Evolutionary conservation across 2,797 vertebrate genomes (phyloP), one percentile per base, ranked within the genome.

Genomic region (Notoglanidium macrostoma): DNA sequence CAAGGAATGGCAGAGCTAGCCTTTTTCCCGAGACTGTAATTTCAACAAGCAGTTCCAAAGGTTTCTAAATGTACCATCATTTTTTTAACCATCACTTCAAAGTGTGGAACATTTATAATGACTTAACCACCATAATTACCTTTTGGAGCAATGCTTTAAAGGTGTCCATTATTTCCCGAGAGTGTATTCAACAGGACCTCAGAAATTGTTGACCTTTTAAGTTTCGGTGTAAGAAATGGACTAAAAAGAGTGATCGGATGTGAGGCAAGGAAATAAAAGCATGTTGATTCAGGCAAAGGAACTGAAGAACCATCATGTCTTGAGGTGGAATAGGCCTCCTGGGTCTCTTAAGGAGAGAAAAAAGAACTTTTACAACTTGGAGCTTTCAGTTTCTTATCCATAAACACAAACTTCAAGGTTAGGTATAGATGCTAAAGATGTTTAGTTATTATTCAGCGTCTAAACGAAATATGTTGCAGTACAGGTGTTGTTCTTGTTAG

Each of bases 401-500:
- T 17, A 35, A 61, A 44, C 21, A 26, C 55, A 59, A 14, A 6
- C 19, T 4, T 79, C 55, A 44, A 35, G 55, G 23, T 61, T 63
- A 57, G 59, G 23, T 21, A n/a, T 8, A 46, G 35, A 7, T 81
- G 40, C 12, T 3, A 4, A 61, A 44, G 23, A 21, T 57, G 5
- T 77, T 19, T 21, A 23, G 76, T 79, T 46, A n/a, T n/a, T 65
- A 29, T 51, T 19, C 59, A 44, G n/a, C 10, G 17, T 54, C 1
- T 32, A n/a, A 44, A 9, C 6, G 23, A 63, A 79, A 86, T 21
- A 29, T 79, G 35, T 67, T 55, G 49, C 29, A 19, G 57, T 61
- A 57, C 49, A 7, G 44, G 44, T 76, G 85, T 55, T 68, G 63
- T 44, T 79, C 73, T 78, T 29, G 8, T 86, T 67, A 65, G n/a